Conservation (phyloP, 2,888 invertebrate genomes). For the Saturnia pavonia region DNA sequence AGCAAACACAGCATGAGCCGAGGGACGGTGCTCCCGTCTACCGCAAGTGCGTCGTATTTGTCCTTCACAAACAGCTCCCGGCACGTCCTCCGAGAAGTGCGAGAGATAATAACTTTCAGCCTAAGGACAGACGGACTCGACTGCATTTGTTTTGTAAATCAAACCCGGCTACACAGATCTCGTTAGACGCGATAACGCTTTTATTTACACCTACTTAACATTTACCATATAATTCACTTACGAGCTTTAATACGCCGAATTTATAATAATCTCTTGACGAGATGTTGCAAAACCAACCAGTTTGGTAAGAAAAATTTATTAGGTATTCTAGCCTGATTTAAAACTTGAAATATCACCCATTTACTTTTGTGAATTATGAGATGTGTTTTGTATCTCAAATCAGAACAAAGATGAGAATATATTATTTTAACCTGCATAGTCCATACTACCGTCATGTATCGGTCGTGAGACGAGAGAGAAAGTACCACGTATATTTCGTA, state of each 20-base stretch:
- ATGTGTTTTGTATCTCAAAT: constrained; percentile 54
- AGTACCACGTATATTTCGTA: constrained; percentile 70
- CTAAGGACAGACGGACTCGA: constrained; percentile 48
- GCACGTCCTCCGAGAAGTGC: constrained; percentile 54
- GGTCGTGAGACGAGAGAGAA: constrained; percentile 72
- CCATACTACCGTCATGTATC: constrained; percentile 65
- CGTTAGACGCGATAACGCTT: constrained; percentile 14
- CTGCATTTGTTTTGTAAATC: constrained; percentile 34
- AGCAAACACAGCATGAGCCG: constrained; percentile 58
- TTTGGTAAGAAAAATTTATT: constrained; percentile 31
- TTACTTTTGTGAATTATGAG: constrained; percentile 35
- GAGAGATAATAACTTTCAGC: constrained; percentile 56
- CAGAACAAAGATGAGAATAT: constrained; percentile 60
- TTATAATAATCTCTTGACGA: constrained; percentile 34
- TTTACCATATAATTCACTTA: constrained; percentile 13
- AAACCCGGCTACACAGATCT: constrained; percentile 23
- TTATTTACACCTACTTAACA: constrained; percentile 21
- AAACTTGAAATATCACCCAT: constrained; percentile 32
- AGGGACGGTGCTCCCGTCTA: constrained; percentile 54
- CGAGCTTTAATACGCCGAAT: constrained; percentile 22
- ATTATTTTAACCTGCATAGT: constrained; percentile 79
- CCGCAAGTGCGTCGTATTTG: constrained; percentile 72
- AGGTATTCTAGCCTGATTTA: constrained; percentile 27
- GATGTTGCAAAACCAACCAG: constrained; percentile 37
- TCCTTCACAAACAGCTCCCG: constrained; percentile 64